Conservation (phyloP, 2,888 invertebrate species). For the Eupithecia tripunctaria region DNA sequence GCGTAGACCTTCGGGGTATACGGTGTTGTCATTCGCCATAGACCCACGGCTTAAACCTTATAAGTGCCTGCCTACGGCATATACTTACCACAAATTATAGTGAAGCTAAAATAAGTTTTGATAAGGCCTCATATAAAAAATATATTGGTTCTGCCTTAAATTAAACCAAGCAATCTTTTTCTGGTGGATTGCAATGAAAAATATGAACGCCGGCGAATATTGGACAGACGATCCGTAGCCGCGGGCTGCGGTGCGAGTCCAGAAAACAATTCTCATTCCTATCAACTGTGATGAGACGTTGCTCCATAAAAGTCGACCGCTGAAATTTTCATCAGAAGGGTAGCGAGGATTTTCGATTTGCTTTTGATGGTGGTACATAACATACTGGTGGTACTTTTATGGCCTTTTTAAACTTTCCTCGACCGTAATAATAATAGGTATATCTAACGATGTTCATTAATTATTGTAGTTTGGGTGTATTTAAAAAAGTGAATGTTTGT, state of each 20-base stretch:
- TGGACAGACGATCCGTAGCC: constrained; percentile 38
- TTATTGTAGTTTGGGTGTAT: not conserved
- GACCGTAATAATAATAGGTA: constrained; percentile 10
- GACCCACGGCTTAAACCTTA: too few species aligned
- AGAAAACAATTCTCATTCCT: constrained; percentile 46
- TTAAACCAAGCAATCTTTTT: constrained; percentile 30
- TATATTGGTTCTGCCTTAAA: constrained; percentile 3
- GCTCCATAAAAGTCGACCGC: constrained; percentile 51
- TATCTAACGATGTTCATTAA: not conserved
- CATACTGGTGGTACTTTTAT: too few species aligned
- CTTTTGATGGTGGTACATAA: constrained; percentile 28
- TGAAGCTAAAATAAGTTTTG: not conserved
- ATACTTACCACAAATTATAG: not conserved
- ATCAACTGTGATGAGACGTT: constrained; percentile 46
- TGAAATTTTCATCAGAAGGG: constrained; percentile 45
- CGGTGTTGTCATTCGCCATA: too few species aligned
- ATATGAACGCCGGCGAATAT: constrained; percentile 36
- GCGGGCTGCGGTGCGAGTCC: constrained; percentile 37
- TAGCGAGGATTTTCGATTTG: constrained; percentile 46
- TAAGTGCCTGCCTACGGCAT: not conserved
- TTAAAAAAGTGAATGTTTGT: not conserved
- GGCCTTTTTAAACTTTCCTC: constrained; percentile 9
- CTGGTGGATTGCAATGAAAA: constrained; percentile 32
- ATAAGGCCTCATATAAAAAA: not conserved
- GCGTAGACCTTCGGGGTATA: not conserved